Percentiles rank a stretch among this genome's conserved stretches.
Conservation (phyloP, 2,888 invertebrate species). For the Hemicrepidius hirtus region DNA sequence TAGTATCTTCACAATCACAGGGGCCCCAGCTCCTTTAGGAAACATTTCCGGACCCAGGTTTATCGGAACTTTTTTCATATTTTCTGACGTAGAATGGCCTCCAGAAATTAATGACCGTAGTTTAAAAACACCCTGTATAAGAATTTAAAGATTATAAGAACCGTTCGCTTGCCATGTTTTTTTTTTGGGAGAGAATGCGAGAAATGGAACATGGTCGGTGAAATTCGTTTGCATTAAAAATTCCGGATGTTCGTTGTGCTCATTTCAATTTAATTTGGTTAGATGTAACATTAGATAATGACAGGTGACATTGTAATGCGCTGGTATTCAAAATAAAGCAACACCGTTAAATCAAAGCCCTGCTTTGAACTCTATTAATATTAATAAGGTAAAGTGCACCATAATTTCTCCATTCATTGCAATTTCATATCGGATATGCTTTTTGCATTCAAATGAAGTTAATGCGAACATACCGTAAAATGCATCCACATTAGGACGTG, state of each 20-base stretch:
- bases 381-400: slow-evolving; percentile 48
- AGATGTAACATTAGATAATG: slow-evolving; percentile 40
- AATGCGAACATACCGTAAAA: slow-evolving; percentile 30
- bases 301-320: slow-evolving; percentile 39
- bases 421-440: slow-evolving; percentile 46
- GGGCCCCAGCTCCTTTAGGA: too few species aligned
- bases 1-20: too few species aligned
- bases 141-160: too few species aligned
- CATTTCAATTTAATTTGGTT: slow-evolving; percentile 31
- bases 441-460: slow-evolving; percentile 40
- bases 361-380: slow-evolving; percentile 49
- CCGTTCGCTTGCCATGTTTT: too few species aligned
- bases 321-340: slow-evolving; percentile 26
- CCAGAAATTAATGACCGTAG: too few species aligned
- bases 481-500: slow-evolving; percentile 38
- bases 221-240: slow-evolving; percentile 19
- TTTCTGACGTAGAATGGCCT: too few species aligned
- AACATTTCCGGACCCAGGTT: too few species aligned
- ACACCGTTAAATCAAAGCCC: slow-evolving; percentile 44
- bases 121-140: too few species aligned
- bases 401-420: slow-evolving; percentile 50
- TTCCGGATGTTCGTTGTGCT: slow-evolving; percentile 38
- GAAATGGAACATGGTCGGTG: not conserved
- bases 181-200: not conserved
- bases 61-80: too few species aligned